Evolutionary conservation across 1,140 invertebrate genomes (phyloP).

Genomic region (Heliconius congener): DNA sequence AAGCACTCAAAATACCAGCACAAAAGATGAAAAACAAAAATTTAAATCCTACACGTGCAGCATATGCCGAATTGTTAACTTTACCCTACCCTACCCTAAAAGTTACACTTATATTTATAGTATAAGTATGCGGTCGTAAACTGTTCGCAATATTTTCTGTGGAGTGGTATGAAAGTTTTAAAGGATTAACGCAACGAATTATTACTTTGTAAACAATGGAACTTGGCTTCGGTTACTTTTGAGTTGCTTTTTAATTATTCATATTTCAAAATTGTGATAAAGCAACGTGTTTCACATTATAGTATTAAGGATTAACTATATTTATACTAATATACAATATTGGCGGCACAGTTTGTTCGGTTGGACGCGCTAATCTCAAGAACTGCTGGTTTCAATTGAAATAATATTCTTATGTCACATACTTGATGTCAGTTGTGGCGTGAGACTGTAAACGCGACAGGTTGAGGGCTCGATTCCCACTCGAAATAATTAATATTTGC

Average conservation of each 20-base stretch:
- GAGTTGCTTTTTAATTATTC: background rate
- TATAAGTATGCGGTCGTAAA: slow-evolving; percentile 24
- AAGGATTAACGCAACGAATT: slow-evolving; percentile 34
- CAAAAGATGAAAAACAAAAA: slow-evolving; percentile 2
- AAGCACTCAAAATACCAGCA: background rate
- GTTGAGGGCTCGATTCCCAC: too few relatives aligned
- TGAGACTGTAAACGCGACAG: too few relatives aligned
- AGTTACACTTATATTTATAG: slow-evolving; percentile 33
- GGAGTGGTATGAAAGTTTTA: slow-evolving; percentile 9
- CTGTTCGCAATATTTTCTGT: slow-evolving; percentile 37
- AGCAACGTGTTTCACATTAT: background rate
- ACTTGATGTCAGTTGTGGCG: too few relatives aligned
- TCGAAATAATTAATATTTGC: too few relatives aligned
- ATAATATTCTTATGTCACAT: too few relatives aligned
- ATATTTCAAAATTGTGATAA: background rate
- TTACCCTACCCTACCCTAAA: slow-evolving; percentile 24
- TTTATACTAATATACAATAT: too few relatives aligned
- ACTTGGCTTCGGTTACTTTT: background rate
- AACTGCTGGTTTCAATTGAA: too few relatives aligned
- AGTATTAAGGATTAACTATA: too few relatives aligned
- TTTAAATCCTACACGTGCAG: slow-evolving; percentile 36
- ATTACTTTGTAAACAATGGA: slow-evolving; percentile 26
- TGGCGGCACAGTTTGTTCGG: too few relatives aligned
- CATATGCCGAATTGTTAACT: slow-evolving; percentile 31
- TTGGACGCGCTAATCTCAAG: too few relatives aligned